Evolutionary conservation across 1,140 invertebrate species (phyloP).

Genomic region (Eriocheir sinensis): DNA sequence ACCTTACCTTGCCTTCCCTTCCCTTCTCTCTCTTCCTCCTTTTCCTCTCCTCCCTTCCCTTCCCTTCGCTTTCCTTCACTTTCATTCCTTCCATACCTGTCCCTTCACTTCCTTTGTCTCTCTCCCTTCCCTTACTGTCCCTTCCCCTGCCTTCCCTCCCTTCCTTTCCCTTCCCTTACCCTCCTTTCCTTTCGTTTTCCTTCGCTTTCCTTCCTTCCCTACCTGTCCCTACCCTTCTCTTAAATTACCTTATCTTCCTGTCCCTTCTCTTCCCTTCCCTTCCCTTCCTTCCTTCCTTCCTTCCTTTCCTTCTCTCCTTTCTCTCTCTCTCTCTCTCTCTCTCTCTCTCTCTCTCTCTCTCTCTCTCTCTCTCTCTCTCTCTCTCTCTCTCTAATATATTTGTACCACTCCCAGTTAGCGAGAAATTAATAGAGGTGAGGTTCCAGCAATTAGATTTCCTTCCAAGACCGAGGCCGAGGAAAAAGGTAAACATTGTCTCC

Average conservation of each 20-base stretch:
- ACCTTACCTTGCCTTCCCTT: neutral
- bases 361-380: neutral
- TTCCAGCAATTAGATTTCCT: too few species aligned
- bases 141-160: too few species aligned
- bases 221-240: neutral
- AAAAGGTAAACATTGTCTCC: too few species aligned
- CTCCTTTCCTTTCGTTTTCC: neutral
- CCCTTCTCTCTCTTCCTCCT: neutral
- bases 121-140: too few species aligned
- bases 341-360: constrained; percentile 9
- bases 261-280: neutral
- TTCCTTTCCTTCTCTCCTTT: neutral
- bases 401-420: too few species aligned
- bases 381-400: neutral
- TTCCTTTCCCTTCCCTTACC: neutral
- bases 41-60: neutral
- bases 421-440: too few species aligned
- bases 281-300: neutral
- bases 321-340: neutral
- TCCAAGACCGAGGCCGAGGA: too few species aligned
- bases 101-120: too few species aligned
- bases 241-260: too few species aligned
- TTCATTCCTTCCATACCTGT: too few species aligned
- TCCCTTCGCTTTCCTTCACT: neutral
- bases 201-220: neutral